Conservation (phyloP, 2,888 invertebrate genomes). For the Tipula unca region DNA sequence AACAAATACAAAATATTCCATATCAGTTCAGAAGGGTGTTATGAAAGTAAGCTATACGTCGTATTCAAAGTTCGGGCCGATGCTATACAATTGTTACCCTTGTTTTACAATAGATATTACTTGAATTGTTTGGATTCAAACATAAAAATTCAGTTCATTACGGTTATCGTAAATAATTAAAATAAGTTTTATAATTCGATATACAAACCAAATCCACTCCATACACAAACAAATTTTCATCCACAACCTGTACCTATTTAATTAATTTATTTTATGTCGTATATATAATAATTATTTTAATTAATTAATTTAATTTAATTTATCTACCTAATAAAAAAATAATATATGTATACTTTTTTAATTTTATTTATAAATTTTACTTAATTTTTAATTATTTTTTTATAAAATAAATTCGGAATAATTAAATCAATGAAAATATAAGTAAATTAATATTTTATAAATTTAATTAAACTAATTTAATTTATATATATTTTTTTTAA, state of each 20-base stretch:
- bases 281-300: neutral
- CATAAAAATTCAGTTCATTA: too few relatives aligned
- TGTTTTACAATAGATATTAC: too few relatives aligned
- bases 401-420: neutral
- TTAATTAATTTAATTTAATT: neutral
- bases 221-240: neutral
- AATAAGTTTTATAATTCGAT: neutral
- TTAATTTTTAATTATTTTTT: neutral
- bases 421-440: neutral
- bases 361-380: neutral
- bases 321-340: neutral
- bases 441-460: neutral
- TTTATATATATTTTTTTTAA: neutral
- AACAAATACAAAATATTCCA: too few relatives aligned
- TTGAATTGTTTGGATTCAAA: too few relatives aligned
- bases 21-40: too few relatives aligned
- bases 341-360: slow-evolving; percentile 1
- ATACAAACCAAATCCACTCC: neutral
- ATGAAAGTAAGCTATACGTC: too few relatives aligned
- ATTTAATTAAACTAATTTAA: neutral
- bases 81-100: too few relatives aligned
- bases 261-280: neutral
- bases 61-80: too few relatives aligned
- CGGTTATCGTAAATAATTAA: too few relatives aligned
- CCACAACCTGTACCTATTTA: neutral